phyloP scores from a whole-genome alignment of 2,888 invertebrate species.

The Cloeon dipterum region DNA sequence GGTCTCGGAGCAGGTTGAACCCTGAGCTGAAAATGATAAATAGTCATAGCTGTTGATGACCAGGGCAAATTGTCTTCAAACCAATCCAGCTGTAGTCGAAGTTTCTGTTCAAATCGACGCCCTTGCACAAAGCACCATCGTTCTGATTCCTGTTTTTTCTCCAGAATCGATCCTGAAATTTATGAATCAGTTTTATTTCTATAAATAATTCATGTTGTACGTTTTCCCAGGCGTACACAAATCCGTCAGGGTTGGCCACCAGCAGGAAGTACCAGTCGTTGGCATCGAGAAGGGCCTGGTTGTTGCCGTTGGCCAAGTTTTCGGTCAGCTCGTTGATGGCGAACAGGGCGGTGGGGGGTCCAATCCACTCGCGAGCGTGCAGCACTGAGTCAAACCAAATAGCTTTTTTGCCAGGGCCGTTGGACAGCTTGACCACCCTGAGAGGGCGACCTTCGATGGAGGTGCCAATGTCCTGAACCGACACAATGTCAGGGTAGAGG shows the following conservation, averaged over 20 bases:
- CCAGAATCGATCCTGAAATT: not conserved
- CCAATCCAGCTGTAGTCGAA: not conserved
- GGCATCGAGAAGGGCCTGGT: not conserved
- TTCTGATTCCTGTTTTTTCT: not conserved
- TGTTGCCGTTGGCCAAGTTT: not conserved
- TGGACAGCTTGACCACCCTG: not conserved
- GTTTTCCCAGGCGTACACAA: not conserved
- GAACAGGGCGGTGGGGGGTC: not conserved
- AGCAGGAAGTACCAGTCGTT: not conserved
- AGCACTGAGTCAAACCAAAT: not conserved
- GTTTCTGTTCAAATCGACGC: slow-evolving; percentile 1
- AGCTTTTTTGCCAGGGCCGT: not conserved
- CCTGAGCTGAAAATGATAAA: too few species aligned
- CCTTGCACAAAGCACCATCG: not conserved
- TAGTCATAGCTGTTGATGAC: too few species aligned
- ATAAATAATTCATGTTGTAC: too few species aligned
- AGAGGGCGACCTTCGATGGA: not conserved
- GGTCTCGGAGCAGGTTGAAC: slow-evolving; percentile 20
- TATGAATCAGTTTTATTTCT: too few species aligned
- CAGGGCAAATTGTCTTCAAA: too few species aligned
- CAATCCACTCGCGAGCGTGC: not conserved
- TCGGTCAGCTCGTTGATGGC: not conserved
- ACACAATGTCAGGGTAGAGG: not conserved
- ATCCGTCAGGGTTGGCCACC: not conserved
- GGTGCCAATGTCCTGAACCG: not conserved